A percentile compares a stretch with the other conserved stretches of the same genome.
phyloP scores from a whole-genome alignment of 2,113 vertebrate genomes.

The Burhinus oedicnemus region DNA sequence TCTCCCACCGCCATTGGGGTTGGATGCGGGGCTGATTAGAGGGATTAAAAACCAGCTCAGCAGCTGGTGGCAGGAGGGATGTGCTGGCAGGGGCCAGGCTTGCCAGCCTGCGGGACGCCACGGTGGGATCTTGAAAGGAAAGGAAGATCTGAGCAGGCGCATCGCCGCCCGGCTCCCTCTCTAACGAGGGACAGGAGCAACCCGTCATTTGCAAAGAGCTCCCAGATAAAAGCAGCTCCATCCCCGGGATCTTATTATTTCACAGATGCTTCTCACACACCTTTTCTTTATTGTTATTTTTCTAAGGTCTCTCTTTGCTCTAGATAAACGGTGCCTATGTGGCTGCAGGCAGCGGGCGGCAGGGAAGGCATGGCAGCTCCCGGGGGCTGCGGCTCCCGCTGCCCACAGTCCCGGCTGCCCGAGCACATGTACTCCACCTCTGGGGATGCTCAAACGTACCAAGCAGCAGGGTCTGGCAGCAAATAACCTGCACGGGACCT shows the following conservation, averaged over 20 bases:
- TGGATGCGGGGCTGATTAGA: background rate
- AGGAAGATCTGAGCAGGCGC: constrained; percentile 21
- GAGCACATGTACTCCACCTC: background rate
- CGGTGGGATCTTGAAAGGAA: background rate
- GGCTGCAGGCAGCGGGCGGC: background rate
- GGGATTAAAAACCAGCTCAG: background rate
- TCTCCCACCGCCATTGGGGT: background rate
- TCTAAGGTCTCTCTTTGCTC: background rate
- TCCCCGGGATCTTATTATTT: background rate
- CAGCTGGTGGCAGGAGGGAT: background rate
- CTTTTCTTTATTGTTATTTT: constrained; percentile 23
- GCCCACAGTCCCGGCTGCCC: background rate
- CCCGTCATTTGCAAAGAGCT: background rate
- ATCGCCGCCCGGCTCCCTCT: background rate
- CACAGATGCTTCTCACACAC: background rate
- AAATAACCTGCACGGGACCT: background rate
- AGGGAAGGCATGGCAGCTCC: background rate
- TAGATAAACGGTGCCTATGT: background rate
- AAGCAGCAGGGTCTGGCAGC: background rate
- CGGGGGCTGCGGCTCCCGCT: accelerated
- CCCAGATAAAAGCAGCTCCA: constrained; percentile 6
- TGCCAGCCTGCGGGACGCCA: background rate
- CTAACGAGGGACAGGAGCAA: constrained; percentile 35
- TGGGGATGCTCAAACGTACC: background rate
- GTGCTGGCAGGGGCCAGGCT: background rate